These are phyloP conservation scores for Daktulosphaira vitifoliae DNA, from an alignment of 1,140 invertebrate genomes.

Conservation along the genomic window DNA sequence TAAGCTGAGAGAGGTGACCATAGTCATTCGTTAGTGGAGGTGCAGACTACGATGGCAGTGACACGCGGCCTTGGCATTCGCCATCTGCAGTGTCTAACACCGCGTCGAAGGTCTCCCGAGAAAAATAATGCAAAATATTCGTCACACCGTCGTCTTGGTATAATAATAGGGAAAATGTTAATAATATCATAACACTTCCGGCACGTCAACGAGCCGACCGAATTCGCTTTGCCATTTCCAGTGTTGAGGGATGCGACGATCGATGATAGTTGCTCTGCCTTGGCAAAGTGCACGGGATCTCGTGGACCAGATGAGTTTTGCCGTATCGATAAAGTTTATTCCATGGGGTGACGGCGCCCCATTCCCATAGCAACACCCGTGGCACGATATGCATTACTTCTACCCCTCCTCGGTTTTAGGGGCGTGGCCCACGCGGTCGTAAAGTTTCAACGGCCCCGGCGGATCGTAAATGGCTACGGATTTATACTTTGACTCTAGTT, in stretches of 20 bases:
- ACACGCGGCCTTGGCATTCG: too few relatives aligned
- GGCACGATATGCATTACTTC: background rate
- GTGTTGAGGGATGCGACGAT: too few relatives aligned
- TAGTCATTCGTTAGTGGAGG: too few relatives aligned
- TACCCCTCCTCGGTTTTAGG: conserved; percentile 1
- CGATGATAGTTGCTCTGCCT: too few relatives aligned
- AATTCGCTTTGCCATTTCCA: too few relatives aligned
- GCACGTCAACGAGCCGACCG: too few relatives aligned
- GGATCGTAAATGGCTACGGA: background rate
- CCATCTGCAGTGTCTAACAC: too few relatives aligned
- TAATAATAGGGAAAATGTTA: background rate
- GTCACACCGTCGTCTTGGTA: background rate
- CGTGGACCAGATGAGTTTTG: conserved; percentile 18
- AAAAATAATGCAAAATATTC: background rate
- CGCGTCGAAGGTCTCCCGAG: background rate
- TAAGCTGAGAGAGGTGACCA: too few relatives aligned
- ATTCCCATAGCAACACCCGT: conserved; percentile 31
- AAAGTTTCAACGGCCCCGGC: conserved; percentile 10
- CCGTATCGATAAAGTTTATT: background rate
- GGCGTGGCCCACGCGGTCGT: conserved; percentile 15
- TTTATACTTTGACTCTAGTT: background rate
- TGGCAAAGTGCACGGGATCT: background rate
- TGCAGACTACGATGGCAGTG: too few relatives aligned
- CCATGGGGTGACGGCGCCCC: background rate
- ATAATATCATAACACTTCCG: too few relatives aligned